phyloP scores from a whole-genome alignment of 2,888 invertebrate species.

The Pristionchus entomophagus region DNA sequence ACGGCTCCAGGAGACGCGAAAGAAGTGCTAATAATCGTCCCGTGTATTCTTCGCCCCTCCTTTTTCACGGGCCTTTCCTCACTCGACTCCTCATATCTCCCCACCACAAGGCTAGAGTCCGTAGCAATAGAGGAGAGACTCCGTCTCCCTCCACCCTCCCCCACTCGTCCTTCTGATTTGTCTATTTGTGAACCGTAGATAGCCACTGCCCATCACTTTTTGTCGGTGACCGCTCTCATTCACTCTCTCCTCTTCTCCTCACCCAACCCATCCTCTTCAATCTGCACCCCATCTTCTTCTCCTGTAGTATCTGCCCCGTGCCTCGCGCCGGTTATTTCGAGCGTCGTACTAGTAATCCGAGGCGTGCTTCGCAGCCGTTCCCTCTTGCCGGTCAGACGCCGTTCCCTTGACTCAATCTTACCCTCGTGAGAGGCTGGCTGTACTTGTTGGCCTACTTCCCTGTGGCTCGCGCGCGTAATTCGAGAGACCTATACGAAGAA shows the following conservation, averaged over 20 bases:
- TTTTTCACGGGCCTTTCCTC: conserved; percentile 20
- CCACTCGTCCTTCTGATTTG: not conserved
- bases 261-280: not conserved
- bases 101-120: not conserved
- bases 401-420: not conserved
- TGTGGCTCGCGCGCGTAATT: not conserved
- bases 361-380: not conserved
- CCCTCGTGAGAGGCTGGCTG: not conserved
- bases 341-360: not conserved
- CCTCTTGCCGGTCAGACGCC: no score
- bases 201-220: conserved; percentile 42
- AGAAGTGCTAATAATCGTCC: not conserved
- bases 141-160: not conserved
- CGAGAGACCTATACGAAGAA: not conserved
- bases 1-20: not conserved
- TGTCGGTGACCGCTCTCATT: not conserved
- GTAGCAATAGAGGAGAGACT: not conserved
- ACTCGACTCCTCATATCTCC: not conserved
- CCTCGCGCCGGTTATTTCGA: not conserved
- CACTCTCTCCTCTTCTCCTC: not conserved
- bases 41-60: not conserved
- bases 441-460: not conserved
- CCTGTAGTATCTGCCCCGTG: conserved; percentile 11
- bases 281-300: not conserved
- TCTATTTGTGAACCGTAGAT: conserved; percentile 44